A percentile compares a stretch with the other conserved stretches of the same genome.
phyloP scores from a whole-genome alignment of 2,113 vertebrate species.

The Axis porcinus region DNA sequence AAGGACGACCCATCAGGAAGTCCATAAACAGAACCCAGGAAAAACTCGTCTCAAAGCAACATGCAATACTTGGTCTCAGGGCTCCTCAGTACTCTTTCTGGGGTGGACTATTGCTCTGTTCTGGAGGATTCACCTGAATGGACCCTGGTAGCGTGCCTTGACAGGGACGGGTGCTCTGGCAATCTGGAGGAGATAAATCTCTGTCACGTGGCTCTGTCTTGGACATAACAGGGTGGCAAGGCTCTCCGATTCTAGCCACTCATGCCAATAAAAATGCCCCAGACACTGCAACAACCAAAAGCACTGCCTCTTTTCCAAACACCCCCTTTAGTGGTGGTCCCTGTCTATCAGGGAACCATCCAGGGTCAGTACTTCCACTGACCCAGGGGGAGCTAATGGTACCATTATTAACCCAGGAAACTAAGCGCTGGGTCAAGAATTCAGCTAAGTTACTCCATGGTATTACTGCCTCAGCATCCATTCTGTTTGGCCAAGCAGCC shows the following conservation, averaged over 20 bases:
- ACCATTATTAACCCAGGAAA: neutral
- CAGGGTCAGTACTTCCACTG: neutral
- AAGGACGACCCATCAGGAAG: neutral
- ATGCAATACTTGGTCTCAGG: neutral
- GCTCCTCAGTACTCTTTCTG: neutral
- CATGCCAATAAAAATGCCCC: neutral
- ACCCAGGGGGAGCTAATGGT: rapidly evolving
- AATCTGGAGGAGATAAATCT: neutral
- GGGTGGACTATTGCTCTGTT: neutral
- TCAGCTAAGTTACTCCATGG: neutral
- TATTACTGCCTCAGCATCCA: neutral
- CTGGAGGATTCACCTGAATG: neutral
- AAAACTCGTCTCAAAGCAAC: neutral
- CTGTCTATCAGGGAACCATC: neutral
- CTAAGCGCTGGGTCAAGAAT: neutral
- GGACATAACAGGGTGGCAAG: too few relatives aligned
- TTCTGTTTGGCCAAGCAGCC: neutral
- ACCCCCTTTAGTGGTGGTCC: neutral
- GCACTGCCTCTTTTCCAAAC: neutral
- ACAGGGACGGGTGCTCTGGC: neutral
- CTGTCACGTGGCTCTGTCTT: neutral
- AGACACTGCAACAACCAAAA: neutral
- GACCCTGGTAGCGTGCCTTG: neutral
- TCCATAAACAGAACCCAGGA: neutral
- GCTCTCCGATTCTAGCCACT: neutral